A percentile compares a stretch with the other conserved stretches of the same genome.
Evolutionary conservation across 2,888 invertebrate species (phyloP).

Genomic region (Hedya salicella): DNA sequence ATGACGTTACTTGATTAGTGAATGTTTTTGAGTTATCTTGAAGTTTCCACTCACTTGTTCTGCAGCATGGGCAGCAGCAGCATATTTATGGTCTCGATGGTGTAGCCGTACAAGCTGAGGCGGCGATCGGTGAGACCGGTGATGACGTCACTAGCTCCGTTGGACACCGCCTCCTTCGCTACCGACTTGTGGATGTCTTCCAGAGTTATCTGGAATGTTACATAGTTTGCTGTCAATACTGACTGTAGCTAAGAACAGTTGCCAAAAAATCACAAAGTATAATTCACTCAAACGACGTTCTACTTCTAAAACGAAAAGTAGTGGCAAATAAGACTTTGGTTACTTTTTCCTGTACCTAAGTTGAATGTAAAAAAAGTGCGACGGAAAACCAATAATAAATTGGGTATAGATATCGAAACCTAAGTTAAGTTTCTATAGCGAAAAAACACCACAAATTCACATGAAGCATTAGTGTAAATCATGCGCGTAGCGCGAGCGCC

Average conservation of each 20-base stretch:
- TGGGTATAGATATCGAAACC: constrained; percentile 10
- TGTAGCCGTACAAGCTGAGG: constrained; percentile 96
- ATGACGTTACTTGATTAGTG: too few species aligned
- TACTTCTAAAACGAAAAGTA: background rate
- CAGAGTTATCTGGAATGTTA: constrained; percentile 88
- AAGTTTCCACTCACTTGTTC: constrained; percentile 89
- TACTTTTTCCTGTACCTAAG: background rate
- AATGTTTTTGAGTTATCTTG: background rate
- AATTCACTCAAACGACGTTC: background rate
- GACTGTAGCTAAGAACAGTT: background rate
- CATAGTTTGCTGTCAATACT: background rate
- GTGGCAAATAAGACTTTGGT: background rate
- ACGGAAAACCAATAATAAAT: background rate
- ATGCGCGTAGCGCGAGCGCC: constrained; percentile 25
- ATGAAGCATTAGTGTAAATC: constrained; percentile 11
- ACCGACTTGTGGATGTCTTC: constrained; percentile 88
- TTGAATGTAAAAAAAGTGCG: background rate
- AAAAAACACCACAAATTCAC: constrained; percentile 44
- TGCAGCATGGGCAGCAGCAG: constrained; percentile 98
- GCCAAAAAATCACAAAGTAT: background rate
- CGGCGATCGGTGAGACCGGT: constrained; percentile 91
- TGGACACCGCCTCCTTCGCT: constrained; percentile 62
- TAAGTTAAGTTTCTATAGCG: constrained; percentile 6
- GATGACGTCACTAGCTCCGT: constrained; percentile 65
- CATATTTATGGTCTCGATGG: constrained; percentile 97